Conservation (phyloP, 2,888 invertebrate genomes). For the Netelia inedita region DNA sequence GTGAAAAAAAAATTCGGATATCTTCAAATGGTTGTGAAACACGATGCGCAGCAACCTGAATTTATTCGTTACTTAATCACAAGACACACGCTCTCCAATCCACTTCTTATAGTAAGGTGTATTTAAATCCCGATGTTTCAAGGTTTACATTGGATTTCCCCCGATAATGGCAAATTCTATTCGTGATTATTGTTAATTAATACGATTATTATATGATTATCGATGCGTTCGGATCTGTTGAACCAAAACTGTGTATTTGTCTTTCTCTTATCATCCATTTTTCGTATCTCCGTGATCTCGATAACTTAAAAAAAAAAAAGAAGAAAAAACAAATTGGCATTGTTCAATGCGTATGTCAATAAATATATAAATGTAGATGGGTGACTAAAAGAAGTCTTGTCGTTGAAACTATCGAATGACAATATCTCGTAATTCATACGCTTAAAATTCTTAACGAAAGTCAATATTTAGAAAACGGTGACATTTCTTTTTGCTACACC, state of each 20-base stretch:
- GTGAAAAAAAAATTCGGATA: not conserved
- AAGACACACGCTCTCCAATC: conserved; percentile 81
- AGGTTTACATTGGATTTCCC: conserved; percentile 84
- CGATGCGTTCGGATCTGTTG: conserved; percentile 73
- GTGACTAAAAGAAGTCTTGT: conserved; percentile 72
- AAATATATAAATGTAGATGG: conserved; percentile 67
- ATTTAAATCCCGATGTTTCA: conserved; percentile 73
- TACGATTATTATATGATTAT: conserved; percentile 72
- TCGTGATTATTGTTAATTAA: conserved; percentile 71
- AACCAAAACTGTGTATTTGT: conserved; percentile 75
- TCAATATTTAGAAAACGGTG: conserved; percentile 59
- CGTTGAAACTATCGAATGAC: conserved; percentile 52
- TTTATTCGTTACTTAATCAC: conserved; percentile 69
- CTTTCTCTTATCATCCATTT: conserved; percentile 73
- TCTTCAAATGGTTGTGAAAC: conserved; percentile 52
- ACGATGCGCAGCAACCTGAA: conserved; percentile 73
- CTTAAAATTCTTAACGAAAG: not conserved
- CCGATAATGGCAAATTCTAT: conserved; percentile 63
- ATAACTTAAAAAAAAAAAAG: conserved; percentile 51
- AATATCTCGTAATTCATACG: not conserved
- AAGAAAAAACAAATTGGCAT: conserved; percentile 72
- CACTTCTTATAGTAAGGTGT: conserved; percentile 85
- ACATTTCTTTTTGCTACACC: conserved; percentile 73
- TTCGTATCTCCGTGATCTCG: conserved; percentile 71
- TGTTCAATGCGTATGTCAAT: conserved; percentile 70